Conservation (phyloP, 1,140 invertebrate genomes). For the Mycetomoellerius zeteki region DNA sequence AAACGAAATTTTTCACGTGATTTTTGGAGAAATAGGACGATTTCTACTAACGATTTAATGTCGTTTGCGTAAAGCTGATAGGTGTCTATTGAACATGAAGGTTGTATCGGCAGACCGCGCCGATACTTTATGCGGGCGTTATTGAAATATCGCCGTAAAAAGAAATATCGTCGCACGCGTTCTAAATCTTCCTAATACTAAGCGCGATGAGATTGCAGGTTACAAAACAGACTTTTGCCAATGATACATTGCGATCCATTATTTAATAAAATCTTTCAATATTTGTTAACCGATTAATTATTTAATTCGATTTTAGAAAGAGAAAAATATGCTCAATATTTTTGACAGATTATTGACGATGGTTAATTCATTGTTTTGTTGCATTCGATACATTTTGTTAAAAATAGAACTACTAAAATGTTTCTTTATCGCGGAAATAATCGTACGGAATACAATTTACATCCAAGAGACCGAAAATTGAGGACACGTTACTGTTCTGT, state of each 20-base stretch:
- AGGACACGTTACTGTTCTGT: not conserved
- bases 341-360: not conserved
- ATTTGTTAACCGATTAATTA: conserved; percentile 36
- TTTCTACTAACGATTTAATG: conserved; percentile 43
- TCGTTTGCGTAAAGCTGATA: conserved; percentile 42
- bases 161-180: conserved; percentile 30
- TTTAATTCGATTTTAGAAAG: not conserved
- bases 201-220: conserved; percentile 8
- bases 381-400: not conserved
- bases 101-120: conserved; percentile 10
- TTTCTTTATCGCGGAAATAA: not conserved
- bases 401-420: not conserved
- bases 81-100: conserved; percentile 44
- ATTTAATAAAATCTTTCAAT: conserved; percentile 44
- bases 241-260: conserved; percentile 3
- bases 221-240: not conserved
- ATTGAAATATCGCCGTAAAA: conserved; percentile 49
- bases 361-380: not conserved
- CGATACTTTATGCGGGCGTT: conserved; percentile 51
- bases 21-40: not conserved
- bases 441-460: conserved; percentile 14
- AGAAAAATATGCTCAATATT: not conserved
- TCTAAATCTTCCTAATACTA: conserved; percentile 50
- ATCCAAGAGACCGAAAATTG: not conserved
- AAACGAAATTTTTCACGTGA: not conserved